Evolutionary conservation across 53 echinoderm and acorn worm species (phyloP).

Genomic region (Zoroaster sp.): DNA sequence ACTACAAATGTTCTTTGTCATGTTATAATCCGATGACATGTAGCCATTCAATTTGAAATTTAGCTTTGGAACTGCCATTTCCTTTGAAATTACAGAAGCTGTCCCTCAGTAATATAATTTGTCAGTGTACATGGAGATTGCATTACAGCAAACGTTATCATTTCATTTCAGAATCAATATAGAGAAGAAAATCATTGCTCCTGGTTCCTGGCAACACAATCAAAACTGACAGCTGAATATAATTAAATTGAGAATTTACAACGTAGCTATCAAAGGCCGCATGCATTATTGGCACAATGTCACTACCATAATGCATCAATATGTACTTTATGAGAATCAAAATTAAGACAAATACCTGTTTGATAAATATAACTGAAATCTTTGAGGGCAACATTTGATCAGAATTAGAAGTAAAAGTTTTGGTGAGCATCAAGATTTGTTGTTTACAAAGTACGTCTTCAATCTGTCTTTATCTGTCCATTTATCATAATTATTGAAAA

Average conservation of each 20-base stretch:
- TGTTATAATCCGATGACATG: neutral
- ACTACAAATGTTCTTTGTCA: neutral
- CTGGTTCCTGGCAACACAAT: neutral
- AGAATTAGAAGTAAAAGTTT: too few species aligned
- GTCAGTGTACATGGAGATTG: neutral
- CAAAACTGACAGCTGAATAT: neutral
- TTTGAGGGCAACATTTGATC: too few species aligned
- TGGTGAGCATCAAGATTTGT: too few species aligned
- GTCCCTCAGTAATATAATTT: neutral
- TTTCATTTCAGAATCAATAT: neutral
- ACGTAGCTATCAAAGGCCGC: neutral
- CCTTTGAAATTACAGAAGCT: neutral
- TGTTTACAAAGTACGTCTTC: too few species aligned
- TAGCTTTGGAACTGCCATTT: neutral
- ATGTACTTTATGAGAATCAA: too few species aligned
- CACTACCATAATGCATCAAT: too few species aligned
- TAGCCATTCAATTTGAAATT: slow-evolving; percentile 22
- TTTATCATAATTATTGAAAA: too few species aligned
- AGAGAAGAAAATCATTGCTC: neutral
- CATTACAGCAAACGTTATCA: neutral
- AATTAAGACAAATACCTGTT: too few species aligned
- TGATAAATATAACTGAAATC: too few species aligned
- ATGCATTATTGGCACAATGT: neutral
- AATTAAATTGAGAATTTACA: neutral
- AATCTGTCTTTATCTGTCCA: too few species aligned